phyloP scores from a whole-genome alignment of 2,113 vertebrate genomes.

The Megalops atlanticus region DNA sequence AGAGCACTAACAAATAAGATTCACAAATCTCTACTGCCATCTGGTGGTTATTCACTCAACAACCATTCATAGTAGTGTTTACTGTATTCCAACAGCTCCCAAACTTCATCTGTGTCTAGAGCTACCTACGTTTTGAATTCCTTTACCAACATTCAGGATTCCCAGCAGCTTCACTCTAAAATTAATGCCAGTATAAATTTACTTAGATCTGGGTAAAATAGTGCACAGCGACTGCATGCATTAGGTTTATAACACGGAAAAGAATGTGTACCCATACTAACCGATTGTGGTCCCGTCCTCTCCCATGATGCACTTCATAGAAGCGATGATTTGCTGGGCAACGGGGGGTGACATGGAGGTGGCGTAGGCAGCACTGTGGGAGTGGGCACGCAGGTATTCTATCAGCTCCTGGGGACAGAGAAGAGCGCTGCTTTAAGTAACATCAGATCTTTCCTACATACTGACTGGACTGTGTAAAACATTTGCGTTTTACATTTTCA shows the following conservation, averaged over 20 bases:
- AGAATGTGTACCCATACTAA: no score
- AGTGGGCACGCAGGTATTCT: slow-evolving; percentile 87
- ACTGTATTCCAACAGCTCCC: neutral
- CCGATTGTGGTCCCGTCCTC: slow-evolving; percentile 86
- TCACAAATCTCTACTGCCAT: slow-evolving; percentile 44
- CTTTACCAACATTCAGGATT: no score
- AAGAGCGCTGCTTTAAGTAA: no score
- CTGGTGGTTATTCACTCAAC: slow-evolving; percentile 50
- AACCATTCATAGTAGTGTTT: slow-evolving; percentile 12
- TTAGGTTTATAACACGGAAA: no score
- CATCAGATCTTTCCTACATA: no score
- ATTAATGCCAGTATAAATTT: no score
- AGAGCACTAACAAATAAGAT: neutral
- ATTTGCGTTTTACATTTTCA: no score
- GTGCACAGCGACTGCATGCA: no score
- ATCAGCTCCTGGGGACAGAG: slow-evolving; percentile 79
- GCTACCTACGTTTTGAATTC: no score
- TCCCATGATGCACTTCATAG: slow-evolving; percentile 93
- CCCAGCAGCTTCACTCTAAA: no score
- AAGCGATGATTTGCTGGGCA: slow-evolving; percentile 86
- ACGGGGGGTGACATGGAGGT: slow-evolving; percentile 88
- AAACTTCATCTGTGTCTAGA: neutral
- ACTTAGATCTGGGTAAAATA: no score
- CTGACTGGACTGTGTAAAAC: no score
- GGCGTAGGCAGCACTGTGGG: slow-evolving; percentile 90